Conservation (phyloP, 2,888 invertebrate species). For the Crossocerus cetratus region DNA sequence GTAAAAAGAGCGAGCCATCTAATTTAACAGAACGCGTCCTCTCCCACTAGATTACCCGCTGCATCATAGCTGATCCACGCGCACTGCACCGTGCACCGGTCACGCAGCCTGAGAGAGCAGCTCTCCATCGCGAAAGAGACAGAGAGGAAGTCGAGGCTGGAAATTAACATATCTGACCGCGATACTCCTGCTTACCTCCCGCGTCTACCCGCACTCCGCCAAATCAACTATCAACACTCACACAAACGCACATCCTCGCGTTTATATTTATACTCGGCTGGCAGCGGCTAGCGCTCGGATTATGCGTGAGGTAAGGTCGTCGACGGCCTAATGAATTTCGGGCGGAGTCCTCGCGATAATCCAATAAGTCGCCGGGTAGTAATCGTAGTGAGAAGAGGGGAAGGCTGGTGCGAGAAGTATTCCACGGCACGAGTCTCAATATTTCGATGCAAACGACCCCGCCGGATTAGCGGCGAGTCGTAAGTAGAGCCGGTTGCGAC, state of each 20-base stretch:
- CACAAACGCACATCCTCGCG: no score
- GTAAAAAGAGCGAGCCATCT: slow-evolving; percentile 54
- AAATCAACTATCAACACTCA: no score
- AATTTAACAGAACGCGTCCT: slow-evolving; percentile 66
- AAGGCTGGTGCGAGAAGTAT: no score
- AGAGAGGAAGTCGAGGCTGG: slow-evolving; percentile 43
- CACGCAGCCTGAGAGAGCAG: background rate
- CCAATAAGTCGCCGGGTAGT: background rate
- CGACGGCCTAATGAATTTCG: background rate
- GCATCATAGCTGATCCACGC: background rate
- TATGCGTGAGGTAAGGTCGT: background rate
- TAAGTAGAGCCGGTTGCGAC: no score
- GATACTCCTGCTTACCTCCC: slow-evolving; percentile 13
- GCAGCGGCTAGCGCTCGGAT: background rate
- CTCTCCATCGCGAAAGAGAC: background rate
- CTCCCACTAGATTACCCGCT: background rate
- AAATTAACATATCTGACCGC: slow-evolving; percentile 73
- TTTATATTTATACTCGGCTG: background rate
- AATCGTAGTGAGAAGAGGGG: no score
- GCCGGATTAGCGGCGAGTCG: no score
- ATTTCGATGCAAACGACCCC: no score
- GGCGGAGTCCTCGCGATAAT: background rate
- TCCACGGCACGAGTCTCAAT: no score
- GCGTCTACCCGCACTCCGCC: no score
- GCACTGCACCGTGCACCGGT: background rate